Base-by-base conservation (phyloP, 1,140 invertebrate species). In the Daktulosphaira vitifoliae region DNA sequence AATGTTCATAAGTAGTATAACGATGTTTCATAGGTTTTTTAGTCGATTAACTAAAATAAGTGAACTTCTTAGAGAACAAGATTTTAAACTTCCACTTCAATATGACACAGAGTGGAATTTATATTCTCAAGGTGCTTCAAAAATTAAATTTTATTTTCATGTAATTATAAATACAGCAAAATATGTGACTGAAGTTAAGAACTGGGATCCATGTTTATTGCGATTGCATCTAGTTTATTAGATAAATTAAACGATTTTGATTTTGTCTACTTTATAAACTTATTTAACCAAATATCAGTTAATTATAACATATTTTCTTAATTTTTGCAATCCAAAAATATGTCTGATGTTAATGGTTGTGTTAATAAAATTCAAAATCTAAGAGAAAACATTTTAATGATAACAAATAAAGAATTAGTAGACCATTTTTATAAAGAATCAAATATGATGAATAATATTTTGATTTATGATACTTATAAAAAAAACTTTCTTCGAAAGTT, bases 11-110 rank as follows among this genome's bases (percentile, higher is more conserved):
- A 26, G 49, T 38, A 33, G 42, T 23, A 20, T 26, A 16, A 33
- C 37, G 15, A 66, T 68, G 20, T 44, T 69, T 25, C 52, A 68
- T 42, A 22, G 48, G 42, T 69, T 69, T 42, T 68, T 69, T 67
- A 67, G 65, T 26, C 62, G 46, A 48, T 68, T 65, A 18, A 33
- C 48, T 29, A 68, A 54, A 23, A 20, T 15, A n/a, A 54, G 16
- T 37, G 20, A 54, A 8, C 22, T 38, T 38, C 22, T 54, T 13
- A 22, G 37, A 4, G 29, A 54, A 54, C 11, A 38, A 13, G 16
- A 18, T 37, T 54, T 37, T 23, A 54, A 54, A 23, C 29, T 38
- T 9, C 33, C 37, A 13, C 26, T 15, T 7, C 11, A 15, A 7
- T 15, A 15, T 26, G 48, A 50, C 6, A 50, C 48, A 13, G n/a